Conservation (phyloP, 2,888 invertebrate species). For the Chrysolina americana region DNA sequence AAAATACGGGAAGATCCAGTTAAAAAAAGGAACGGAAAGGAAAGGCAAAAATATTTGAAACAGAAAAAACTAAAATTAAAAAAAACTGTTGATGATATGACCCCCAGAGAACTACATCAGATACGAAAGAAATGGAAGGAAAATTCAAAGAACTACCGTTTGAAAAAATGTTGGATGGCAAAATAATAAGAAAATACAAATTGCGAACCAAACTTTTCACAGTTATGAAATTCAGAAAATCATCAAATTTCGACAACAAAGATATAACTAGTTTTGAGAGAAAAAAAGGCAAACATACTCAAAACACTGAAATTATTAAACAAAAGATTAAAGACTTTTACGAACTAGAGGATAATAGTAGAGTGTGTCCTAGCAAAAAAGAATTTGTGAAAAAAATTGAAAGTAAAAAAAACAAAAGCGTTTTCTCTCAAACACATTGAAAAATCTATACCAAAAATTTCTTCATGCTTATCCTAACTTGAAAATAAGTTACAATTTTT, state of each 20-base stretch:
- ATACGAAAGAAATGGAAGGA: too few relatives aligned
- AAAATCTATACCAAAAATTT: too few relatives aligned
- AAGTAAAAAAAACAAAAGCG: neutral
- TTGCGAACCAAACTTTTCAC: neutral
- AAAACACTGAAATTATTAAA: too few relatives aligned
- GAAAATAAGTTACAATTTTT: neutral
- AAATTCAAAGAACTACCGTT: too few relatives aligned
- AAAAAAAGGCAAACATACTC: neutral
- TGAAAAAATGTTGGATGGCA: too few relatives aligned
- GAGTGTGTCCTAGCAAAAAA: too few relatives aligned
- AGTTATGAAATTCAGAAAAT: neutral
- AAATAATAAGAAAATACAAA: too few relatives aligned
- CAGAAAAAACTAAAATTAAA: too few relatives aligned
- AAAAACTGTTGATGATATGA: too few relatives aligned
- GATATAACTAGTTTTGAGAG: neutral
- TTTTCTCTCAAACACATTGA: neutral
- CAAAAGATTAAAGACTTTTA: conserved; percentile 3
- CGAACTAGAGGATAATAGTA: neutral
- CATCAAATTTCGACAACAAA: neutral
- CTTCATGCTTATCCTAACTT: neutral
- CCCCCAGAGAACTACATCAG: too few relatives aligned
- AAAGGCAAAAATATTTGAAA: too few relatives aligned
- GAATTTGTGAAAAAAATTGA: neutral
- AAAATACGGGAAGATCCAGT: neutral
- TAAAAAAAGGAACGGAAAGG: too few relatives aligned